Percentiles rank a stretch among this genome's conserved stretches.
These are phyloP conservation scores for Cervus canadensis DNA, from an alignment of 2,113 vertebrate genomes.

Conservation along the genomic window DNA sequence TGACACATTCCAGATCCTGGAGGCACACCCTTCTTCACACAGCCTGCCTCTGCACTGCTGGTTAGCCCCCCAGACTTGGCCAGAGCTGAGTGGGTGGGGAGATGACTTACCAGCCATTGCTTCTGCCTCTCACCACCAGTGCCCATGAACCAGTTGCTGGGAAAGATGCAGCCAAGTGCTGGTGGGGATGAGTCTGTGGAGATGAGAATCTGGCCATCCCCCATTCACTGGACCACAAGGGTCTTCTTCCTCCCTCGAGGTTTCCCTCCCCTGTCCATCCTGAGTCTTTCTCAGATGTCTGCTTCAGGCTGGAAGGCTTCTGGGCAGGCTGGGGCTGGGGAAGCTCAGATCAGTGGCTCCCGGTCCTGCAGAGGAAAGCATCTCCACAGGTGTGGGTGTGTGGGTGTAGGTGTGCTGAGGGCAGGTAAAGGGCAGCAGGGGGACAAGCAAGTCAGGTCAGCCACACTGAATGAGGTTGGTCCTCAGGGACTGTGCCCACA, in stretches of 20 bases:
- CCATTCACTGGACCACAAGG: not conserved
- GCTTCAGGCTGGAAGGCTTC: not conserved
- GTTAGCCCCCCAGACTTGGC: not conserved
- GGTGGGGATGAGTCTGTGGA: not conserved
- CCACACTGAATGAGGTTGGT: not conserved
- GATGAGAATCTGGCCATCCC: too few species aligned
- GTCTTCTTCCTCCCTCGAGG: not conserved
- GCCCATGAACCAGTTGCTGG: not conserved
- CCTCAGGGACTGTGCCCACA: not conserved
- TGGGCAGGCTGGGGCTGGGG: not conserved
- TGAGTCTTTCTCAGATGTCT: not conserved
- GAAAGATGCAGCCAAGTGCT: not conserved
- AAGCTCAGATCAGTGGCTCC: not conserved
- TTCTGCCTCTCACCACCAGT: not conserved
- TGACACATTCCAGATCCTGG: not conserved
- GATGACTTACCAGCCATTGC: not conserved
- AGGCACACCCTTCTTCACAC: not conserved
- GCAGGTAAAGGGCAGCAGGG: not conserved
- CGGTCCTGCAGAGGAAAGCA: not conserved
- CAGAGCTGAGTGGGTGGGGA: not conserved
- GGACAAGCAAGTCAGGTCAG: not conserved
- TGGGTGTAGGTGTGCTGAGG: not conserved
- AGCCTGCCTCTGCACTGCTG: not conserved
- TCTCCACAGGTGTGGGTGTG: not conserved
- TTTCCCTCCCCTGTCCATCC: too few species aligned